These are phyloP conservation scores for Yasuhikotakia modesta DNA, from an alignment of 2,797 vertebrate genomes.

Conservation along the genomic window DNA sequence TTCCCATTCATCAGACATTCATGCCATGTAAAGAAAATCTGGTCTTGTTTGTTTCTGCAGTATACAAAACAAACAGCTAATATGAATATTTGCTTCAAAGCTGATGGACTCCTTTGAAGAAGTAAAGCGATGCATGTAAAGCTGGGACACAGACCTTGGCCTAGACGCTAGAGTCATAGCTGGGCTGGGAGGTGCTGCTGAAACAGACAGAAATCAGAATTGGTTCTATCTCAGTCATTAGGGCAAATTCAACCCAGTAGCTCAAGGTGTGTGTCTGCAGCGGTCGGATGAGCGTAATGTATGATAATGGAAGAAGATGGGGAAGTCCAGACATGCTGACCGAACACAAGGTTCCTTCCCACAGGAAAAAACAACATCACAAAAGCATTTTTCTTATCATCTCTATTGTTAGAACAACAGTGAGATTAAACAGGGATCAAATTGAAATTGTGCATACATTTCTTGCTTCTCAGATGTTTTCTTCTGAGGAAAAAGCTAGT, in stretches of 20 bases:
- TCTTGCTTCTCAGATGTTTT: neutral
- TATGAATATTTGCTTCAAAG: constrained; percentile 55
- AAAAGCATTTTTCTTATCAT: neutral
- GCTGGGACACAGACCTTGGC: constrained; percentile 63
- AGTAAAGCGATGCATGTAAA: constrained; percentile 54
- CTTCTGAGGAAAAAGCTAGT: neutral
- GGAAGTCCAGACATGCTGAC: constrained; percentile 65
- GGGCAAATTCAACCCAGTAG: constrained; percentile 24
- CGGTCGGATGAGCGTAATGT: constrained; percentile 58
- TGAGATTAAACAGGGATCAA: neutral
- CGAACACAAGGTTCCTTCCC: constrained; percentile 17
- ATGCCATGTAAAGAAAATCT: constrained; percentile 62
- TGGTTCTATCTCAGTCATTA: neutral
- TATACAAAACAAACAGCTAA: constrained; percentile 60
- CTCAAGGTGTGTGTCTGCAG: constrained; percentile 50
- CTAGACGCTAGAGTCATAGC: constrained; percentile 47
- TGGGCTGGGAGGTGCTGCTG: constrained; percentile 17
- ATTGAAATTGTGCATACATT: neutral
- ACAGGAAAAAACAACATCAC: constrained; percentile 19
- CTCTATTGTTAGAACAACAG: neutral
- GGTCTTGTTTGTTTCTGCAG: constrained; percentile 53
- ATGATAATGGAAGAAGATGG: constrained; percentile 57
- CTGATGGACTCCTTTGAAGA: constrained; percentile 51
- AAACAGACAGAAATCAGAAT: constrained; percentile 9
- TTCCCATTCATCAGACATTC: constrained; percentile 54